These are phyloP conservation scores for Phylloscopus collybita DNA, from an alignment of 2,797 vertebrate species.

Conservation along the genomic window DNA sequence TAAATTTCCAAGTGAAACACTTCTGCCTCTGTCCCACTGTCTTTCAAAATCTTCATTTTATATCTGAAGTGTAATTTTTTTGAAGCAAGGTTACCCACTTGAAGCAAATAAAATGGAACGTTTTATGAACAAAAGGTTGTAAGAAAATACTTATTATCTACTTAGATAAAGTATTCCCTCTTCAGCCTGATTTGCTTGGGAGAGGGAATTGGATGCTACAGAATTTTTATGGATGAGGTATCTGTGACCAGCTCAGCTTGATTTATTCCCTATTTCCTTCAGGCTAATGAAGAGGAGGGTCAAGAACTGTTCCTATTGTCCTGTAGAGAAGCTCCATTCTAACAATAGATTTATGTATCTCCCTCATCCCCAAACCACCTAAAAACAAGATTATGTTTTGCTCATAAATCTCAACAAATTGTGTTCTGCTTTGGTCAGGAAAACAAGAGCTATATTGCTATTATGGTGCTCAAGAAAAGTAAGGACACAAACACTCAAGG, in stretches of 20 bases:
- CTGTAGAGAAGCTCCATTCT: background rate
- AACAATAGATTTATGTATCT: background rate
- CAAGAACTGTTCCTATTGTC: background rate
- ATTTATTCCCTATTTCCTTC: conserved; percentile 22
- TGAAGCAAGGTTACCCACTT: background rate
- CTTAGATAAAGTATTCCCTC: background rate
- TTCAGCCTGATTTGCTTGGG: background rate
- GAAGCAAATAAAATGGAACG: background rate
- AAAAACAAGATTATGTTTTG: conserved; percentile 21
- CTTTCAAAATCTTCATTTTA: background rate
- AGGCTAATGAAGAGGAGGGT: background rate
- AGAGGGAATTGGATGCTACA: background rate
- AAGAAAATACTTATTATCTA: background rate
- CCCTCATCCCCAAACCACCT: background rate
- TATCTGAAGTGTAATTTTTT: background rate
- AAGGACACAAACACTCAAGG: background rate
- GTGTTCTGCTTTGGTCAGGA: background rate
- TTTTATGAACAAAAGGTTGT: background rate
- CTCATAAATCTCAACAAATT: conserved; percentile 15
- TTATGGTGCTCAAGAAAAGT: background rate
- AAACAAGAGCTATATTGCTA: background rate
- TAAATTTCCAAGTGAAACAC: background rate
- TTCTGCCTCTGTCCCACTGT: background rate
- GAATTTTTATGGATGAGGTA: background rate
- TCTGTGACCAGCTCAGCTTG: background rate